A percentile compares a stretch with the other conserved stretches of the same genome.
These are phyloP conservation scores for Eurois occulta DNA, from an alignment of 2,888 invertebrate species.

Conservation along the genomic window DNA sequence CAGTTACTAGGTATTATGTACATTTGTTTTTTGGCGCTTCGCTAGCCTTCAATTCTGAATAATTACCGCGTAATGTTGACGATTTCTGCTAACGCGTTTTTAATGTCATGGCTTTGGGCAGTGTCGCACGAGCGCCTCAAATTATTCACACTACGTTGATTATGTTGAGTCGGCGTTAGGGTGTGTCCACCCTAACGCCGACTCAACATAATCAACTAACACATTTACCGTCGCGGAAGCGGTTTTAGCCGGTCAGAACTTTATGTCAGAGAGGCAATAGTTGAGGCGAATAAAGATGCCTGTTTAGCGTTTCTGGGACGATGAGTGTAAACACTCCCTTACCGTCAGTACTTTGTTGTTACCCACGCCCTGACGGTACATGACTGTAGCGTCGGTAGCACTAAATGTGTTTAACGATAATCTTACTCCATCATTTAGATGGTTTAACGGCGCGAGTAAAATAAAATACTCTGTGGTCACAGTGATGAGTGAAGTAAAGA, in stretches of 20 bases:
- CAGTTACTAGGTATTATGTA: neutral
- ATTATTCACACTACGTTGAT: constrained; percentile 43
- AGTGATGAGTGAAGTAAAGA: neutral
- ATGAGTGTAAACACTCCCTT: neutral
- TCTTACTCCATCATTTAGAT: constrained; percentile 6
- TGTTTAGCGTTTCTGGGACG: neutral
- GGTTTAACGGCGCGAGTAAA: constrained; percentile 28
- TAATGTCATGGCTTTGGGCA: constrained; percentile 35
- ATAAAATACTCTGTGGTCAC: constrained; percentile 7
- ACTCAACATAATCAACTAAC: too few species aligned
- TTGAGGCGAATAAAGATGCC: neutral
- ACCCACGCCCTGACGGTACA: constrained; percentile 28
- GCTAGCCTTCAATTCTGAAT: constrained; percentile 17
- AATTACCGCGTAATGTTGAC: neutral
- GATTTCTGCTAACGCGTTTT: constrained; percentile 45
- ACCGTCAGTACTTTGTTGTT: constrained; percentile 32
- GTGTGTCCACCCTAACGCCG: neutral
- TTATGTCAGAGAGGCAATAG: neutral
- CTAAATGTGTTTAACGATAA: constrained; percentile 43
- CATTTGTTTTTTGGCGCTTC: constrained; percentile 10
- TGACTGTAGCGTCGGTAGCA: neutral
- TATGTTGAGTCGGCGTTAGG: constrained; percentile 19
- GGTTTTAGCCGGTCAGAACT: neutral
- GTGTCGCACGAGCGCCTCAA: constrained; percentile 32
- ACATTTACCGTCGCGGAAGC: neutral